A percentile compares a stretch with the other conserved stretches of the same genome.
These are phyloP conservation scores for Brachionus calyciflorus DNA, from an alignment of 1,140 invertebrate genomes.

Conservation along the genomic window DNA sequence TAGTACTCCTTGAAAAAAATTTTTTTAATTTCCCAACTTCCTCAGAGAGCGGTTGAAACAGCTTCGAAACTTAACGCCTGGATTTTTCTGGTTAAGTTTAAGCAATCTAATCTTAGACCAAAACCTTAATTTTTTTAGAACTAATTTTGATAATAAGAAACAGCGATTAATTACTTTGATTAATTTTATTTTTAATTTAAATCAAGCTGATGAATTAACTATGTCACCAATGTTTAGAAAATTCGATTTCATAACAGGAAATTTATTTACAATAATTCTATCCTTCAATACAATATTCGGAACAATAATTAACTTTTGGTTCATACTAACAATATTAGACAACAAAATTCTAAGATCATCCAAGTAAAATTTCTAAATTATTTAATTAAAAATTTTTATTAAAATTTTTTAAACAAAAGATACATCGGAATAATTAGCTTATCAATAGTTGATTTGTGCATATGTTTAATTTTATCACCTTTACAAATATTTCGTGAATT, in stretches of 20 bases:
- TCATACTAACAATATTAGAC: slow-evolving; percentile 23
- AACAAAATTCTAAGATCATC: slow-evolving; percentile 17
- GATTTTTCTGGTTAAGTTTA: too few relatives aligned
- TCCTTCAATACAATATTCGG: slow-evolving; percentile 9
- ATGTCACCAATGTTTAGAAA: background rate
- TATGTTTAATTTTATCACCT: slow-evolving; percentile 19
- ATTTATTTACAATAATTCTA: background rate
- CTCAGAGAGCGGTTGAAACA: too few relatives aligned
- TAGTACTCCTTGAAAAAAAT: too few relatives aligned
- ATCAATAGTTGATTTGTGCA: slow-evolving; percentile 7
- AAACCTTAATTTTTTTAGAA: too few relatives aligned
- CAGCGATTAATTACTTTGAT: background rate
- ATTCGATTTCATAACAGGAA: background rate
- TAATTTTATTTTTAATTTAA: slow-evolving; percentile 10
- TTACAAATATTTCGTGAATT: slow-evolving; percentile 35
- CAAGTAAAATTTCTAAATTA: background rate
- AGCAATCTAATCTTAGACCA: too few relatives aligned
- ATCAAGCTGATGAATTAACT: slow-evolving; percentile 7
- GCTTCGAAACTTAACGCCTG: too few relatives aligned
- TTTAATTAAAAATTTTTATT: background rate
- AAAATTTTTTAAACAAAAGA: background rate
- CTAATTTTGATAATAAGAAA: too few relatives aligned
- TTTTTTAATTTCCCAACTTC: too few relatives aligned
- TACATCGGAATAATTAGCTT: slow-evolving; percentile 43
- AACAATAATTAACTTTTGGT: slow-evolving; percentile 30